Base-by-base conservation (phyloP, 2,888 invertebrate species). In the Heliconius hortense region DNA sequence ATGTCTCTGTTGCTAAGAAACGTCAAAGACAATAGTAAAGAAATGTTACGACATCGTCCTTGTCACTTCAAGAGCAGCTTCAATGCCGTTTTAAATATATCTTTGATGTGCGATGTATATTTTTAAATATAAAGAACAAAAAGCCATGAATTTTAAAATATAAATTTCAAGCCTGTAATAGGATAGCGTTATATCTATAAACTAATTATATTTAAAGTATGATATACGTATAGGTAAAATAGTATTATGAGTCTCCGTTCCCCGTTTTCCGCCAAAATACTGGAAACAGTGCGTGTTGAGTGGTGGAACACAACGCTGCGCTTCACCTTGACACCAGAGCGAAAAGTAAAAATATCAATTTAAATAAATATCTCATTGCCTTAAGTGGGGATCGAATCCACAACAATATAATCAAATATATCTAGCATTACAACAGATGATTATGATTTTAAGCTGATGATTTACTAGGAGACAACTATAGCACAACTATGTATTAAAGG, bases 71-170 rank as follows among this genome's bases (percentile, higher is more conserved):
- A 66, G 66, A 66, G 24, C 66, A 66, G 5, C 18, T 39, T 15
- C 66, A 66, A 66, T 66, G 39, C 24, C 66, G 39, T 66, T 39
- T 35, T 39, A 66, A 15, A 66, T 66, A 66, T 66, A 66, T 39
- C 24, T 66, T 24, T 39, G 66, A 66, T 39, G 39, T 43, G 7
- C 2, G 24, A 26, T 3, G 18, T n/a, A 66, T 24, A n/a, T n/a
- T 66, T 39, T 64, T 66, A 66, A 39, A 26, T 5, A 60, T 24
- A 59, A 59, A n/a, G 2, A n/a, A 64, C n/a, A 35, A 39, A 35
- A 64, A 35, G 0, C 4, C 21, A 31, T 3, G 2, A 4, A 63
- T 63, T 63, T 11, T 35, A 63, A 63, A 63, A 63, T 35, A n/a
- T n/a, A n/a, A n/a, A n/a, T n/a, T n/a, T n/a, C n/a, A 31, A n/a